Conservation (phyloP, 1,140 invertebrate genomes). For the Apocrypta bakeri region DNA sequence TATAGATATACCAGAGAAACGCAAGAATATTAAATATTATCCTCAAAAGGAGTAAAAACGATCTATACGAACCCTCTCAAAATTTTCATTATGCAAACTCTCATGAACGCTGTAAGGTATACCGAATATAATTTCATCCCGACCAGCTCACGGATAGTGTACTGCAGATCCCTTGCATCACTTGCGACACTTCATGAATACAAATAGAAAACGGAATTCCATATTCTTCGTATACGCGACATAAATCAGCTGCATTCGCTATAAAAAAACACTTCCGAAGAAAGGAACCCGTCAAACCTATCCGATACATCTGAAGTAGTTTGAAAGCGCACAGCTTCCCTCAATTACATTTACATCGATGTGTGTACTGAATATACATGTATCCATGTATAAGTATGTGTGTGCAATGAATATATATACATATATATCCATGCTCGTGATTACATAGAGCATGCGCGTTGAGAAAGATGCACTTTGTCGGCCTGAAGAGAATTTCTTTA, state of each 20-base stretch:
- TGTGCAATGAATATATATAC: no score
- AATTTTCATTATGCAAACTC: neutral
- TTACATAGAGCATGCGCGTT: no score
- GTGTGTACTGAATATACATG: no score
- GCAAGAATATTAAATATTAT: no score
- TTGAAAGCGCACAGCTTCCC: neutral
- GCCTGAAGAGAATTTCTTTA: no score
- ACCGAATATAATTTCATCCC: neutral
- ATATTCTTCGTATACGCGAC: neutral
- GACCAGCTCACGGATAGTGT: neutral
- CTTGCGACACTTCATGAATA: neutral
- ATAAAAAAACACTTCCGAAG: neutral
- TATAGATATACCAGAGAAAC: no score
- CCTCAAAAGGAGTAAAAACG: neutral
- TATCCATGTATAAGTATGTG: no score
- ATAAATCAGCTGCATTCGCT: neutral
- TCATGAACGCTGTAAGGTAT: no score
- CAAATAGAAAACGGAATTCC: neutral
- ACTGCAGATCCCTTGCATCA: neutral
- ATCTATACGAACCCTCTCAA: neutral
- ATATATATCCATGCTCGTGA: no score
- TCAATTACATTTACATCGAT: neutral
- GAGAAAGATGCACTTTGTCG: no score
- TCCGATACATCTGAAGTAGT: no score
- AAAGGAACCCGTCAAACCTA: neutral